Evolutionary conservation across 2,113 vertebrate species (phyloP).

Genomic region (Chloropsis cyanopogon): DNA sequence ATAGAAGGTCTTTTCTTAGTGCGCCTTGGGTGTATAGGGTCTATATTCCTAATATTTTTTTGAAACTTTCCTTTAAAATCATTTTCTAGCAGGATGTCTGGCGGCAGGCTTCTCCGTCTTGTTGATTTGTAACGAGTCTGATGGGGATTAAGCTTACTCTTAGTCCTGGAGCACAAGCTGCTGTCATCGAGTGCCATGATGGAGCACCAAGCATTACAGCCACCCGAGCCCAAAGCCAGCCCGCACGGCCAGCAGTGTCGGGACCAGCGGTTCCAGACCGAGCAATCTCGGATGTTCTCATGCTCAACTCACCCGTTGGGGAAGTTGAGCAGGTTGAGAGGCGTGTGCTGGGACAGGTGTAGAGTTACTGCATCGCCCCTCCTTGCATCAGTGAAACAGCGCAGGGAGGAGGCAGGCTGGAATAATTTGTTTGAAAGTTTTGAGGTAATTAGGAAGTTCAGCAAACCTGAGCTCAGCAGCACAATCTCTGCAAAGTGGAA

Average conservation of each 20-base stretch:
- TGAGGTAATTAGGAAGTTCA: not conserved
- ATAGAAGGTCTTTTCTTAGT: constrained; percentile 89
- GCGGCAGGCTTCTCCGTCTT: constrained; percentile 79
- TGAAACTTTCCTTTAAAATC: constrained; percentile 83
- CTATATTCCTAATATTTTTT: constrained; percentile 74
- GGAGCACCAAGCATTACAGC: not conserved
- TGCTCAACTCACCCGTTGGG: constrained; percentile 75
- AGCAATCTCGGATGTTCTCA: constrained; percentile 60
- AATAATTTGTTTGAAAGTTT: constrained; percentile 4
- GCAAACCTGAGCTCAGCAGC: constrained; percentile 12
- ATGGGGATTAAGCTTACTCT: constrained; percentile 69
- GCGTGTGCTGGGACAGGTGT: constrained; percentile 84
- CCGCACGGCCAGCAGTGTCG: not conserved
- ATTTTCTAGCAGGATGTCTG: constrained; percentile 79
- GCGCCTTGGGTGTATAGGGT: constrained; percentile 80
- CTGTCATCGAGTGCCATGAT: constrained; percentile 84
- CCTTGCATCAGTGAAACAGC: constrained; percentile 69
- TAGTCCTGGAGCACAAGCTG: constrained; percentile 73
- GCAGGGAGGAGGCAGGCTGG: constrained; percentile 32
- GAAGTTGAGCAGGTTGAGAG: constrained; percentile 82
- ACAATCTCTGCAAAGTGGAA: not conserved
- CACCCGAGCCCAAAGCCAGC: not conserved
- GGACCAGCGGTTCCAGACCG: not conserved
- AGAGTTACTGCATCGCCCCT: constrained; percentile 83
- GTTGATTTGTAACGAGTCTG: constrained; percentile 68